Conservation (phyloP, 2,113 vertebrate genomes). For the Pipra filicauda region DNA sequence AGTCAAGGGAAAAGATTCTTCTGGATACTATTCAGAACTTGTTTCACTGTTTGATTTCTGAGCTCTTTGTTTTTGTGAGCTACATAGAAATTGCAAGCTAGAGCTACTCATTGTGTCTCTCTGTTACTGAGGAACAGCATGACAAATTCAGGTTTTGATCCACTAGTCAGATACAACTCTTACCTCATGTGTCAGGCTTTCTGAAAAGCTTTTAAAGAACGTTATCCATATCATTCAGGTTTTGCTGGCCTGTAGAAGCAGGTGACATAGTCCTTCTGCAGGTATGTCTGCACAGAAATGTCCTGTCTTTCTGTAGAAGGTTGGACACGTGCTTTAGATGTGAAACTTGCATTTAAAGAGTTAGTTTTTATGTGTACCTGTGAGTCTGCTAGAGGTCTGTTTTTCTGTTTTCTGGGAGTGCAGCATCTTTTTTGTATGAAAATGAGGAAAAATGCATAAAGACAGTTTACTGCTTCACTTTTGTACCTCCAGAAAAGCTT, state of each 20-base stretch:
- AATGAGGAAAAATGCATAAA: not conserved
- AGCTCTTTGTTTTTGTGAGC: not conserved
- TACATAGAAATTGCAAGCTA: not conserved
- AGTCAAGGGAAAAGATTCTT: not conserved
- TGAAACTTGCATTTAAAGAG: not conserved
- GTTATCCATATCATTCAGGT: fast-evolving
- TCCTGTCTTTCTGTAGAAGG: not conserved
- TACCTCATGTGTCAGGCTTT: not conserved
- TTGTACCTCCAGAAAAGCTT: not conserved
- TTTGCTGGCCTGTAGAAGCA: not conserved
- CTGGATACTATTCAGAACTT: not conserved
- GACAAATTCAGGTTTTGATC: not conserved
- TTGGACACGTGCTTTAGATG: not conserved
- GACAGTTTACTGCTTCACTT: not conserved
- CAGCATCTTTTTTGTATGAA: not conserved
- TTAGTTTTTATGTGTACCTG: not conserved
- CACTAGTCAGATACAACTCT: not conserved
- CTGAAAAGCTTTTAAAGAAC: not conserved
- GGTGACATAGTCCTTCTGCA: not conserved
- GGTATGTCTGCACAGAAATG: not conserved
- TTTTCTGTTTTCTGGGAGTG: not conserved
- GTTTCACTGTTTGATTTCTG: not conserved
- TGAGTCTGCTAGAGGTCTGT: not conserved
- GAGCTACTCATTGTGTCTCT: not conserved
- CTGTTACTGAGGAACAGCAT: not conserved